phyloP scores from a whole-genome alignment of 2,888 invertebrate genomes.

The Apamea crenata region DNA sequence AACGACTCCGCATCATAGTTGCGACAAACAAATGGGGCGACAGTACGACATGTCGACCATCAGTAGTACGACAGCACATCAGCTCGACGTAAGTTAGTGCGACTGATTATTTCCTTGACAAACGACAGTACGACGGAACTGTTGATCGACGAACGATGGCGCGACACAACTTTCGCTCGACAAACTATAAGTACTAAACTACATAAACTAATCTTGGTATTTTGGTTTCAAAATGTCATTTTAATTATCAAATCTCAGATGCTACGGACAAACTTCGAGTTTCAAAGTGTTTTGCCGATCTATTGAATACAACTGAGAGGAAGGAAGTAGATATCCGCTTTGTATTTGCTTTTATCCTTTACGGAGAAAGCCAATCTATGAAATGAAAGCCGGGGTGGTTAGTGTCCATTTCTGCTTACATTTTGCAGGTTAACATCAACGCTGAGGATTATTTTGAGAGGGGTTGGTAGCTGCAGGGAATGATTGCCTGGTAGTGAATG shows the following conservation, averaged over 20 bases:
- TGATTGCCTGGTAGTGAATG: not conserved
- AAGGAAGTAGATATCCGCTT: slow-evolving; percentile 7
- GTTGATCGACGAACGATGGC: too few species aligned
- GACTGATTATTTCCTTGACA: too few species aligned
- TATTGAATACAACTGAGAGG: not conserved
- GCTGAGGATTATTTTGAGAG: not conserved
- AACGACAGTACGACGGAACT: too few species aligned
- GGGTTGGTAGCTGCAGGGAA: not conserved
- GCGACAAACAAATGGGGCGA: too few species aligned
- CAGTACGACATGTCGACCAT: too few species aligned
- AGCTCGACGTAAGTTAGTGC: too few species aligned
- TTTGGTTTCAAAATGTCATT: not conserved
- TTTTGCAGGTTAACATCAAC: not conserved
- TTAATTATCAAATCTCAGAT: not conserved
- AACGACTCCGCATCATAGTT: too few species aligned
- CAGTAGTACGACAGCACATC: too few species aligned
- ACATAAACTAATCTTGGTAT: not conserved
- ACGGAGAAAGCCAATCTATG: not conserved
- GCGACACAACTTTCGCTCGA: too few species aligned
- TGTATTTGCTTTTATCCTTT: not conserved
- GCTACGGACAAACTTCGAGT: not conserved
- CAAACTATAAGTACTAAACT: too few species aligned
- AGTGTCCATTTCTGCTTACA: not conserved
- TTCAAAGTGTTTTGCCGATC: not conserved
- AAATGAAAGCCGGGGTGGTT: not conserved